These are phyloP conservation scores for Tachysurus fulvidraco DNA, from an alignment of 2,113 vertebrate genomes.

Conservation along the genomic window DNA sequence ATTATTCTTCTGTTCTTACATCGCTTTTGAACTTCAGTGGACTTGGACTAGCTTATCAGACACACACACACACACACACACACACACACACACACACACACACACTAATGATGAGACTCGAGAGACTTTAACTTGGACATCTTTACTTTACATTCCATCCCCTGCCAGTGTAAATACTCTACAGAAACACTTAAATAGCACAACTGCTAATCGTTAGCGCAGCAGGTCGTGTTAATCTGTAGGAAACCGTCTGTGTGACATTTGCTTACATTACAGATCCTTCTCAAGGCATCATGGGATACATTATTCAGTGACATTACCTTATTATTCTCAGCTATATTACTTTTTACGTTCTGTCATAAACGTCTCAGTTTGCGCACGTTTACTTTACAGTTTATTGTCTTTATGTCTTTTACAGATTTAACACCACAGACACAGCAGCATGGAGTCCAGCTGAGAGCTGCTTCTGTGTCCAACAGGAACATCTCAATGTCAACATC, in stretches of 20 bases:
- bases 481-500: background rate
- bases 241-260: background rate
- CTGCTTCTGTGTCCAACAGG: background rate
- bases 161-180: conserved; percentile 12
- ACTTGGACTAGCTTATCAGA: background rate
- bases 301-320: conserved; percentile 3
- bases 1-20: background rate
- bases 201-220: background rate
- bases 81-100: background rate
- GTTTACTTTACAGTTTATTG: background rate
- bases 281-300: conserved; percentile 6
- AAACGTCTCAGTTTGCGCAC: background rate
- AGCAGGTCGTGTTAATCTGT: background rate
- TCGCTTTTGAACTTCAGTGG: background rate
- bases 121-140: background rate
- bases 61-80: background rate
- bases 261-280: background rate
- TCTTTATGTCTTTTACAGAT: background rate
- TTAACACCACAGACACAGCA: background rate
- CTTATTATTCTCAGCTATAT: background rate
- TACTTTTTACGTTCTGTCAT: background rate
- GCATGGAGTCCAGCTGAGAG: background rate
- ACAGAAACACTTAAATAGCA: background rate
- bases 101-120: background rate
- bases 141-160: background rate